Evolutionary conservation across 2,888 invertebrate species (phyloP), one percentile per base, ranked within the genome.

Genomic region (Lacanobia wlatinum): DNA sequence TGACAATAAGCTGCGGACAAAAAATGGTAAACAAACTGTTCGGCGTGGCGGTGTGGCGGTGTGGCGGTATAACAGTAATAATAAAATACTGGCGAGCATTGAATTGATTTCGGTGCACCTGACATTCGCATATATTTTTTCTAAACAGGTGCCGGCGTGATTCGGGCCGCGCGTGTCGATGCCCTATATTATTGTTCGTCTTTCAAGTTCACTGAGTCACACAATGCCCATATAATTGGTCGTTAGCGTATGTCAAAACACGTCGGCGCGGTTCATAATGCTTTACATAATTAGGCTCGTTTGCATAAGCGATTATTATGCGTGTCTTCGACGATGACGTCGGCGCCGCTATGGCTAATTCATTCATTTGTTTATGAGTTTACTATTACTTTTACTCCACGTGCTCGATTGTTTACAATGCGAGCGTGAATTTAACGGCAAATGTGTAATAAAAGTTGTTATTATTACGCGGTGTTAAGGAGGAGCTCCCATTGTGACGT

Each of bases 251-350:
- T 94, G 95, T 95, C 95, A 95, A 95, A 95, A 95, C 93, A 94
- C 89, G 92, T 89, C 90, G 90, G 85, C 89, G 84, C 88, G 88
- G 91, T 90, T 92, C 93, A 93, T 94, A 93, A 92, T 90, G 92
- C 90, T 95, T 94, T 94, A 95, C 95, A 96, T 95, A 96, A 96
- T 95, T 95, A 93, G 92, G 84, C 84, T 93, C 92, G 94, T 96
- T 95, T 93, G 95, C 95, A 95, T 96, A 95, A 94, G 91, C 91
- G 92, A 94, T 96, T 94, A 95, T 94, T 92, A 95, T 94, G 95
- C 94, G 94, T 95, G 94, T 94, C 93, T 94, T 94, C 92, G 90
- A 85, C 86, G 90, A 88, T 94, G 95, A 94, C 94, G 94, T 91
- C 86, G 89, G 84, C 83, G 81, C 89, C 89, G 91, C 92, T 93